A percentile compares a stretch with the other conserved stretches of the same genome.
Evolutionary conservation across 2,888 invertebrate species (phyloP).

Genomic region (Tupiocoris notatus): DNA sequence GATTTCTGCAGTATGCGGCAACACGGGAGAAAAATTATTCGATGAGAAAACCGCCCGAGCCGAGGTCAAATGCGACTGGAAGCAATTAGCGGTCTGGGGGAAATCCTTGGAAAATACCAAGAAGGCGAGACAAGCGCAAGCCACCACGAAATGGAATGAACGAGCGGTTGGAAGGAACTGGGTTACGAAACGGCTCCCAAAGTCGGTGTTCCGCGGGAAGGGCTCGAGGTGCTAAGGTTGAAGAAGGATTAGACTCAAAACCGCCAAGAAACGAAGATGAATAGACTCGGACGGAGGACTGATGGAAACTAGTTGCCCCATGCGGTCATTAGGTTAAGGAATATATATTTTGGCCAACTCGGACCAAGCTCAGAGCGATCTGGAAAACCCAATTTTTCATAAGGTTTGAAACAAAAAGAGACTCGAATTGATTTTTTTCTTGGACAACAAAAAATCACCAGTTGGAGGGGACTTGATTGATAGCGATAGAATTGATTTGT

Average conservation of each 20-base stretch:
- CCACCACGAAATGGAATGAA: neutral
- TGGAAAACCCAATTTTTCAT: too few species aligned
- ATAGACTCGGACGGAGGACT: constrained; percentile 9
- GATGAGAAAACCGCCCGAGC: too few species aligned
- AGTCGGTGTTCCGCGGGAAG: too few species aligned
- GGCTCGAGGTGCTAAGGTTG: neutral
- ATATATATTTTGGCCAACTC: neutral
- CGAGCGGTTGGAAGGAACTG: neutral
- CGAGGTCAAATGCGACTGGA: neutral
- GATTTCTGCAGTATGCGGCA: too few species aligned
- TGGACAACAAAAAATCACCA: too few species aligned
- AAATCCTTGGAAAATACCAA: neutral
- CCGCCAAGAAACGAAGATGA: constrained; percentile 36
- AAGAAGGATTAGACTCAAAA: constrained; percentile 19
- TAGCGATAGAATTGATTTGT: too few species aligned
- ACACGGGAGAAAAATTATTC: too few species aligned
- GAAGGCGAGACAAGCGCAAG: neutral
- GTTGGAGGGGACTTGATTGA: too few species aligned
- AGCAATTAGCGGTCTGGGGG: neutral
- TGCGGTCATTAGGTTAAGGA: neutral
- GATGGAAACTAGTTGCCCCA: neutral
- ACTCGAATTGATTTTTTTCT: too few species aligned
- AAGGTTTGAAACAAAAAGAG: too few species aligned
- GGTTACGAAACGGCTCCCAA: neutral
- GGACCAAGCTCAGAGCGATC: too few species aligned